Conservation (phyloP, 2,888 invertebrate species). For the Drosophila affinis region DNA sequence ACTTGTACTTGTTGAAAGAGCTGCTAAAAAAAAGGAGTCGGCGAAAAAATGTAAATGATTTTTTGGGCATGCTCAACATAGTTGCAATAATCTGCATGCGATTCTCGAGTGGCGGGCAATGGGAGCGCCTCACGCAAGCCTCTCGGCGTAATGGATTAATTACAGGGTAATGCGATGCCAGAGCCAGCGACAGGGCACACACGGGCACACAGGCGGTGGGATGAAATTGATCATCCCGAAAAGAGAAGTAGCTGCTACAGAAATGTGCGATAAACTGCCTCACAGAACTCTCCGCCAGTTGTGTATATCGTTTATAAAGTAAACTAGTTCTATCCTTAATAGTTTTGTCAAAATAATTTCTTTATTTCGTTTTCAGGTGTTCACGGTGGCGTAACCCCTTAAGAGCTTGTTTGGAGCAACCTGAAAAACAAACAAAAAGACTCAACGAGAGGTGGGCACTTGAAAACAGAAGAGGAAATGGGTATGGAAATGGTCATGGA, state of each 20-base stretch:
- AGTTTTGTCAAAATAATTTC: too few relatives aligned
- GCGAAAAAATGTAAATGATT: conserved; percentile 46
- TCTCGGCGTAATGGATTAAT: conserved; percentile 69
- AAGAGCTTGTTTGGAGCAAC: conserved; percentile 43
- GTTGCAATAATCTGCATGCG: conserved; percentile 74
- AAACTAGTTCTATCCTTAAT: too few relatives aligned
- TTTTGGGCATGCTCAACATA: conserved; percentile 62
- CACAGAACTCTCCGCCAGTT: too few relatives aligned
- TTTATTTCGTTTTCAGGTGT: too few relatives aligned
- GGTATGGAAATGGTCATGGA: not conserved
- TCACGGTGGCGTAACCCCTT: not conserved
- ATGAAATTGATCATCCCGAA: not conserved
- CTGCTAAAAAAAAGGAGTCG: conserved; percentile 14
- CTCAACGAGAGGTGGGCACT: not conserved
- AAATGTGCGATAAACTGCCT: too few relatives aligned
- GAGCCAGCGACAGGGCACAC: not conserved
- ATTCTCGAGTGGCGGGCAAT: conserved; percentile 62
- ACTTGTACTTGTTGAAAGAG: conserved; percentile 54
- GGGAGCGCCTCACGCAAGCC: conserved; percentile 60
- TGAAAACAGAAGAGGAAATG: not conserved
- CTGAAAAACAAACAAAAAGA: conserved; percentile 13
- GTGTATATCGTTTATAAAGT: too few relatives aligned
- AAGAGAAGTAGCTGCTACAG: too few relatives aligned
- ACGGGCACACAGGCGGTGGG: conserved; percentile 32
- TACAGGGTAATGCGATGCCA: conserved; percentile 41